Evolutionary conservation across 2,113 vertebrate species (phyloP), one percentile per base, ranked within the genome.

Genomic region (Synodontis membranacea): DNA sequence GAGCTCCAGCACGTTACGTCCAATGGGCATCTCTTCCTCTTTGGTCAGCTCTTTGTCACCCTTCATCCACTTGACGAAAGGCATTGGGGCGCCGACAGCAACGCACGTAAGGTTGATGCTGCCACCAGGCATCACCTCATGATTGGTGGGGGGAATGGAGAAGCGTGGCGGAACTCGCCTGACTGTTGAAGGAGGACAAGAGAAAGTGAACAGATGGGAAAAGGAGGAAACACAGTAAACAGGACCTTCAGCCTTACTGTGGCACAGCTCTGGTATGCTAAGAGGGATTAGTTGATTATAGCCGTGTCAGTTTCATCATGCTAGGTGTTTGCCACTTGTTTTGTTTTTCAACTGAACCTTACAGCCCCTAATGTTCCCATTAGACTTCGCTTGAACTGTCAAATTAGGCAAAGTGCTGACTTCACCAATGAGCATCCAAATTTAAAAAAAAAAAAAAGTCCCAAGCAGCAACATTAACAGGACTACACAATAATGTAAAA

Each of bases 101-200:
- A 99, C 98, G 0, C 98, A 99, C 0, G 98, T 99, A 87, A 99
- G 96, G 94, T 99, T 99, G 89, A 99, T 95, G 0, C 96, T 97
- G 92, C 98, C 98, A 0, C 97, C 97, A 0, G 97, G 97, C 98
- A 99, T 99, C 92, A 99, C 98, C 94, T 99, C 97, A 0, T 98
- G 96, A 94, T 96, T 96, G 93, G 95, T 97, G 31, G 98, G 98
- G 87, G 98, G 98, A 92, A 99, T 99, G 92, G 98, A 99, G 95
- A 99, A 99, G 88, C 98, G 97, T 68, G 98, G 98, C 80, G 98
- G 97, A 90, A 99, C 97, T 5, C 97, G 97, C 11, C 98, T 97
- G 91, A 99, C 98, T 99, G 97, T 83, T 93, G 37, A 7, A 42
- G 88, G 92, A 92, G 96, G 93, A 94, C 91, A 93, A 80, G 90